Evolutionary conservation across 2,113 vertebrate species (phyloP).

Genomic region (Xiphophorus hellerii): DNA sequence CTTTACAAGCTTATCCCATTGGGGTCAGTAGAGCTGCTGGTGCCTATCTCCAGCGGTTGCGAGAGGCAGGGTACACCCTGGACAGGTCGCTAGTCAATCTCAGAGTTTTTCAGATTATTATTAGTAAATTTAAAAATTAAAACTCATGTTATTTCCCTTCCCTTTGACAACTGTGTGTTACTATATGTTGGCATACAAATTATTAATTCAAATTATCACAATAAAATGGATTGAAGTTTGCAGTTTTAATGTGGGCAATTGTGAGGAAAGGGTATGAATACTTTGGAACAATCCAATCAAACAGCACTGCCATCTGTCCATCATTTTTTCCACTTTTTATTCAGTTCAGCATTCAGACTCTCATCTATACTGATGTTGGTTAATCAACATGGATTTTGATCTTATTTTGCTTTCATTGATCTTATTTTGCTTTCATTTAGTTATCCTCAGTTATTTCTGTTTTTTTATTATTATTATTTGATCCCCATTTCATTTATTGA

Average conservation of each 20-base stretch:
- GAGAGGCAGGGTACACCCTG: too few species aligned
- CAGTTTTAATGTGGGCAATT: neutral
- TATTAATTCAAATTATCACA: too few species aligned
- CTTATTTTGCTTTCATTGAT: conserved; percentile 7
- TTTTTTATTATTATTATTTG: conserved; percentile 15
- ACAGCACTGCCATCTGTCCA: neutral
- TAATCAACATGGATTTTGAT: conserved; percentile 5
- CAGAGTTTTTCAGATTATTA: too few species aligned
- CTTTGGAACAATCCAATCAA: neutral
- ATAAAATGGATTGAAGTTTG: neutral
- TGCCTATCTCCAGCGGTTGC: too few species aligned
- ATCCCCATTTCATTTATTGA: conserved; percentile 55
- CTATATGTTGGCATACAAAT: neutral
- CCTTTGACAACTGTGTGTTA: too few species aligned
- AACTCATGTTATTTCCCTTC: too few species aligned
- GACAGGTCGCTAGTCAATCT: too few species aligned
- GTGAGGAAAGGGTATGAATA: neutral
- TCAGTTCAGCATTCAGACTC: conserved; percentile 19
- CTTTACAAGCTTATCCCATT: too few species aligned
- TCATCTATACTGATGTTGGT: conserved; percentile 2
- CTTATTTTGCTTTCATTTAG: conserved; percentile 18
- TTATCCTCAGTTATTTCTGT: conserved; percentile 22
- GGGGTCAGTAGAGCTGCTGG: too few species aligned
- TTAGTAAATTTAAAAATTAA: neutral
- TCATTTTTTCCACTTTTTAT: conserved; percentile 25